Percentiles rank a stretch among this genome's conserved stretches.
Conservation (phyloP, 2,113 vertebrate species). For the Trachemys scripta region DNA sequence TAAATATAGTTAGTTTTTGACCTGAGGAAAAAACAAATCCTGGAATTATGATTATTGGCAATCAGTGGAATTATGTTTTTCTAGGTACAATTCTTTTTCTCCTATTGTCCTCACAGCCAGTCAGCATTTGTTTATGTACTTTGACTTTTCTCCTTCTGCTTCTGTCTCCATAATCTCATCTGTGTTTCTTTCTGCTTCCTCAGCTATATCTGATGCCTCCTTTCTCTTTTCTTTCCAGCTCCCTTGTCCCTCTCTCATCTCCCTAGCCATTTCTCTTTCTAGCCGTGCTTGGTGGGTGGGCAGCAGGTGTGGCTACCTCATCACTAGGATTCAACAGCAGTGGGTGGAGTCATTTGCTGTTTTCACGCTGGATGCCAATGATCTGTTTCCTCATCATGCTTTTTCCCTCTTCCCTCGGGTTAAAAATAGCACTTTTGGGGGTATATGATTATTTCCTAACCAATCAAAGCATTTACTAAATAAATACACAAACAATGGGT, state of each 20-base stretch:
- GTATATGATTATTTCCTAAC: neutral
- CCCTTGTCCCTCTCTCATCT: neutral
- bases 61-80: neutral
- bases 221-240: neutral
- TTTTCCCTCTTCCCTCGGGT: neutral
- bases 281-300: neutral
- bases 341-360: neutral
- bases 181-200: neutral
- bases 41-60: neutral
- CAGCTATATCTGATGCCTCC: neutral
- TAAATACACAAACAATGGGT: neutral
- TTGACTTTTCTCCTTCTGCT: neutral
- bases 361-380: neutral
- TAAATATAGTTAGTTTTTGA: conserved; percentile 28
- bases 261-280: neutral
- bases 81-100: neutral
- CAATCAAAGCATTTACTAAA: neutral
- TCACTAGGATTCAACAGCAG: neutral
- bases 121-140: neutral
- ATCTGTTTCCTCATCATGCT: neutral
- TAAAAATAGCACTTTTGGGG: neutral
- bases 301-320: neutral
- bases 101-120: neutral
- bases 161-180: neutral
- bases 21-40: neutral